Percentiles rank a stretch among this genome's conserved stretches.
Conservation (phyloP, 2,113 vertebrate genomes). For the Hystrix brachyura region DNA sequence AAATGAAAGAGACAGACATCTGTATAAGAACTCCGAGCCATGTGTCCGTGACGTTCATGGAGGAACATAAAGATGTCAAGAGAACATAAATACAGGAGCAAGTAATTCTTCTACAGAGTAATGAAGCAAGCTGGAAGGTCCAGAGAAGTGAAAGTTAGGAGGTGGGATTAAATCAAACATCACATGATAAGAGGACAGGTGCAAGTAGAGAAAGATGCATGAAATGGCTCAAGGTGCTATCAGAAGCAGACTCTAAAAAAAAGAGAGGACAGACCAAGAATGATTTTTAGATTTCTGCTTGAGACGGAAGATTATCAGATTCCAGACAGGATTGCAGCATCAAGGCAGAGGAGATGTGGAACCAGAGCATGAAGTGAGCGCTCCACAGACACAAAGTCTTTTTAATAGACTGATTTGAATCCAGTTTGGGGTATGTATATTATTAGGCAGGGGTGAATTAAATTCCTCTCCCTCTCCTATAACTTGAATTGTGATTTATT, state of each 20-base stretch:
- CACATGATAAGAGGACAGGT: not conserved
- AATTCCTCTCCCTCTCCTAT: not conserved
- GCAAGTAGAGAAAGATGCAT: not conserved
- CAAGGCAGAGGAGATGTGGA: not conserved
- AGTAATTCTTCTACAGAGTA: not conserved
- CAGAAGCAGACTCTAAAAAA: not conserved
- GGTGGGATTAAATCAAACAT: not conserved
- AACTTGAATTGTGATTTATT: not conserved
- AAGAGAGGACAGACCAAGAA: not conserved
- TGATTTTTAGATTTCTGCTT: not conserved
- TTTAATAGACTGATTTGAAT: not conserved
- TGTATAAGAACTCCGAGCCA: not conserved
- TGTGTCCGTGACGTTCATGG: not conserved
- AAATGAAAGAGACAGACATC: not conserved
- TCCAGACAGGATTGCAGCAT: rapidly evolving
- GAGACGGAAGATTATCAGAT: not conserved
- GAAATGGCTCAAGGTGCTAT: not conserved
- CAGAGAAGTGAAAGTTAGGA: not conserved
- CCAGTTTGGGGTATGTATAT: too few species aligned
- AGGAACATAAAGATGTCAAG: not conserved
- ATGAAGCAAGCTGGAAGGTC: not conserved
- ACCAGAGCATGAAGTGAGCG: not conserved
- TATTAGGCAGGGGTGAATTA: not conserved
- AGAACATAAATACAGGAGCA: not conserved
- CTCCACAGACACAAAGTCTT: not conserved